Evolutionary conservation across 1,140 invertebrate species (phyloP), one percentile per base, ranked within the genome.

Genomic region (Ips nitidus): DNA sequence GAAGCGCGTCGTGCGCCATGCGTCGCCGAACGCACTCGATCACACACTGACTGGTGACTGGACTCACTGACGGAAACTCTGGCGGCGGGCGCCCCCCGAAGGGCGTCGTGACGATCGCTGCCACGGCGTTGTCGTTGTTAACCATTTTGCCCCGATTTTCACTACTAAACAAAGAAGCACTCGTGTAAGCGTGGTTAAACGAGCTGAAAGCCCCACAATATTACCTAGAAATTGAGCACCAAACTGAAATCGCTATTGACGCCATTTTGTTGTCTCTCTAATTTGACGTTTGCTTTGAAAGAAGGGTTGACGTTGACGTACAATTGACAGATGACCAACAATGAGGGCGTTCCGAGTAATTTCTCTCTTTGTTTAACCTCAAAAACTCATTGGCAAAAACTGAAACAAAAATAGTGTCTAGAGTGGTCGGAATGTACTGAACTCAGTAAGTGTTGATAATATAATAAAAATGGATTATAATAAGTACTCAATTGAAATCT

Each of bases 1-100:
- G 56, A 41, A 61, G 63, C 43, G 64, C 69, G 69, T 71, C 63
- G 47, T 66, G 63, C 66, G 66, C 66, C 66, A 69, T 69, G 43
- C 59, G 50, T 52, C 63, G 63, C 63, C 63, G 6, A 65, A 65
- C 63, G 63, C 63, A 52, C 39, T 52, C 63, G 36, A 56, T 65
- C 63, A 65, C 63, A 65, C 52, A 65, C 63, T 65, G 63, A 65
- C 63, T 7, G 41, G 37, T 50, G 22, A 50, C 7, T 50, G 45
- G 22, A 22, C 22, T 22, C 22, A 22, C 22, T 22, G 22, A 22
- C 22, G 22, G 22, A 22, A 22, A 22, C 22, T 22, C 45, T 6
- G 1, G 22, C 45, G 45, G 6, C 45, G 7, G 6, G 45, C 7
- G 22, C 45, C 22, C 45, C 6, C 7, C 6, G 22, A 50, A 22